These are phyloP conservation scores for Dolomedes plantarius DNA, from an alignment of 2,888 invertebrate genomes.

Conservation along the genomic window DNA sequence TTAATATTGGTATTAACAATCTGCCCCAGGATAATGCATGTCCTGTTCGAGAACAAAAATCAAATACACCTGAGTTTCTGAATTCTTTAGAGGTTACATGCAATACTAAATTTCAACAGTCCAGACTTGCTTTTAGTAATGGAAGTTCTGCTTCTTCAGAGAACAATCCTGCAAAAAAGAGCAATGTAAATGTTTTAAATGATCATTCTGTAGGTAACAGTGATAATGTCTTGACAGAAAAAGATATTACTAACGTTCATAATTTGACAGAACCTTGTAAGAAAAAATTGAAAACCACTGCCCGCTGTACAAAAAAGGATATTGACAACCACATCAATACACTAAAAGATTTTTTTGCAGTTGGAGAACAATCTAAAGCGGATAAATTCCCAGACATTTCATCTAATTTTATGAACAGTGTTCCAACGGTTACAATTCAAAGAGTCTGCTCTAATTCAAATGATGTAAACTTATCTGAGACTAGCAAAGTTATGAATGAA, in stretches of 20 bases:
- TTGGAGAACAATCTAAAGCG: background rate
- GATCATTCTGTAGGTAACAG: background rate
- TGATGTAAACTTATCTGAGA: background rate
- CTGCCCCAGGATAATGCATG: background rate
- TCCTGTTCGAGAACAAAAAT: background rate
- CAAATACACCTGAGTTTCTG: background rate
- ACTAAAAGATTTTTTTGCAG: slow-evolving; percentile 28
- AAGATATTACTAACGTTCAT: background rate
- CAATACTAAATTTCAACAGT: background rate
- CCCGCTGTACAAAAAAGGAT: slow-evolving; percentile 18
- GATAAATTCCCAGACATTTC: background rate
- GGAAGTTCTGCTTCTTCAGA: background rate
- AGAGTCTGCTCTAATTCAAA: background rate
- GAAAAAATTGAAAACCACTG: slow-evolving; percentile 24
- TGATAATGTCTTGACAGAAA: background rate
- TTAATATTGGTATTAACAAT: background rate
- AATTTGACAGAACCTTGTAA: background rate
- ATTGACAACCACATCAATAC: slow-evolving; percentile 36
- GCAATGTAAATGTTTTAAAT: too few relatives aligned
- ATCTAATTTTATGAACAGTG: background rate
- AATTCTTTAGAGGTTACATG: background rate
- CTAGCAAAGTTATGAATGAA: background rate
- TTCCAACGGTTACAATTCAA: slow-evolving; percentile 19
- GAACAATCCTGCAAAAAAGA: too few relatives aligned
- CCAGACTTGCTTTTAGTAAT: background rate